Evolutionary conservation across 2,888 invertebrate species (phyloP), one percentile per base, ranked within the genome.

Genomic region (Metopia argyrocephala): DNA sequence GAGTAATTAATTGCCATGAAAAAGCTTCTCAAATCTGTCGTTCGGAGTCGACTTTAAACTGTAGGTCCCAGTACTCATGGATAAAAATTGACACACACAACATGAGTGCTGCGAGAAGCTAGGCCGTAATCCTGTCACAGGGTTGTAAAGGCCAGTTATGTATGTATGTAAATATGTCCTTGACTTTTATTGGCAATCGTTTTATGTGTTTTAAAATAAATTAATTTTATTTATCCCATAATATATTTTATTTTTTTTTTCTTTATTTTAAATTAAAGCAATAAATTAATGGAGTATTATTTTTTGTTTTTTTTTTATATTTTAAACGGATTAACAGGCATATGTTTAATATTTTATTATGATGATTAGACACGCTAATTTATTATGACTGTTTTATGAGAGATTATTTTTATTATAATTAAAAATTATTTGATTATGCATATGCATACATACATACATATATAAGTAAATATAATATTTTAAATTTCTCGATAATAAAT

Each of bases 321-420:
- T 38, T 38, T 15, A 9, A 38, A 38, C n/a, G 15, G 38, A 38
- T 38, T 45, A 25, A 70, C 25, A 28, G 57, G 61, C 70, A 71
- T 27, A 28, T 57, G 31, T 68, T 68, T 52, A 25, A 71, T 61
- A 71, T 61, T 52, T 45, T 52, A 71, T 52, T 18, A 25, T 23
- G 23, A 38, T 62, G 45, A 31, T 71, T 50, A 71, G 61, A 52
- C 70, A 62, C 38, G 61, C 20, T 52, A 52, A 71, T 52, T 52
- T 45, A 52, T 71, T 15, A 20, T 52, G 18, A 38, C 27, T n/a
- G n/a, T n/a, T n/a, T n/a, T n/a, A n/a, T n/a, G n/a, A n/a, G n/a
- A n/a, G n/a, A n/a, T n/a, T n/a, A n/a, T n/a, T n/a, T n/a, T n/a
- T n/a, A n/a, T n/a, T n/a, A n/a, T n/a, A n/a, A n/a, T n/a, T 38